Percentiles rank a stretch among this genome's conserved stretches.
Conservation (phyloP, 2,888 invertebrate species). For the Amphipoea oculea region DNA sequence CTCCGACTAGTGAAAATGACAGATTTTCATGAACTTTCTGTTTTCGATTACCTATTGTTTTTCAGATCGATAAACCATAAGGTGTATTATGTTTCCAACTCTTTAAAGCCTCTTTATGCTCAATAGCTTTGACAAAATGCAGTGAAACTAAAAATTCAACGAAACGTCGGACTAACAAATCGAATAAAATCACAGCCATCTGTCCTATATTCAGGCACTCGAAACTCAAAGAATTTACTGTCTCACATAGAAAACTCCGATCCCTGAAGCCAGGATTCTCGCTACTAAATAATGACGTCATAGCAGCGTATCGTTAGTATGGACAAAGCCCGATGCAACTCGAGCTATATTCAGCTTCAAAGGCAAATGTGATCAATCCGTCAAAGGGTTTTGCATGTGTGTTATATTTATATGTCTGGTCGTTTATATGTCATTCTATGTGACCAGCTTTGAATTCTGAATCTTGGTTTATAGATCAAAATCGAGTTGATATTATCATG, state of each 20-base stretch:
- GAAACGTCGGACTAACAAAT: background rate
- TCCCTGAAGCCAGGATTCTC: background rate
- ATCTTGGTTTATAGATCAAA: background rate
- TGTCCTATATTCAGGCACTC: background rate
- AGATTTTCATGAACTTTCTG: background rate
- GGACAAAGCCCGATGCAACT: conserved; percentile 9
- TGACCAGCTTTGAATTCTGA: background rate
- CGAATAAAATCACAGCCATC: background rate
- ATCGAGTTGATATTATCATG: no score
- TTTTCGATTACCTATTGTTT: background rate
- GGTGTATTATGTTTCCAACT: background rate
- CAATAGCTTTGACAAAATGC: background rate
- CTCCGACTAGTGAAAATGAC: background rate
- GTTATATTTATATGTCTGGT: background rate
- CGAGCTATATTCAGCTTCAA: conserved; percentile 35
- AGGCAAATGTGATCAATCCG: conserved; percentile 37
- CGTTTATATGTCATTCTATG: background rate
- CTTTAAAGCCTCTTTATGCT: background rate
- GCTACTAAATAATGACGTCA: conserved; percentile 22
- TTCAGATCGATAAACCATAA: background rate
- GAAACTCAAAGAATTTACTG: conserved; percentile 1
- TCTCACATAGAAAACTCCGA: background rate
- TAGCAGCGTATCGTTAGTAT: conserved; percentile 2
- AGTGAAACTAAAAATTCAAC: background rate
- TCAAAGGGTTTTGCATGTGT: conserved; percentile 11